phyloP scores from a whole-genome alignment of 2,113 vertebrate species.

The Nesoenas mayeri region DNA sequence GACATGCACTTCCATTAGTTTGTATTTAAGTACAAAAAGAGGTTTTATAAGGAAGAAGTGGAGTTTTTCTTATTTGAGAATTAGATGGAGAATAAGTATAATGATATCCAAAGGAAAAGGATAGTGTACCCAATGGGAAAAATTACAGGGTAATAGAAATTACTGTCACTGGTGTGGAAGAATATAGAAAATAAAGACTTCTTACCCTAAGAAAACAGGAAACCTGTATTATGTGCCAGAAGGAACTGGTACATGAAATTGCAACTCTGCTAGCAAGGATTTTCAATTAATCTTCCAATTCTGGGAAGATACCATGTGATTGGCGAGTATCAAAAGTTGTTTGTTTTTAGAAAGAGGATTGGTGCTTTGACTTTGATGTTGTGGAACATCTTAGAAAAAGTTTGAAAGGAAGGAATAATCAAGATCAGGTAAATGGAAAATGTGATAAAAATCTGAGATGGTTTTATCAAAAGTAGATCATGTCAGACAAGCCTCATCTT shows the following conservation, averaged over 20 bases:
- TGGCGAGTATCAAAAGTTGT: not conserved
- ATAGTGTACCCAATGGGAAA: not conserved
- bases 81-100: not conserved
- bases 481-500: not conserved
- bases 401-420: not conserved
- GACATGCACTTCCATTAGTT: not conserved
- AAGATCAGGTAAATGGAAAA: not conserved
- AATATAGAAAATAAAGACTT: not conserved
- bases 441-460: not conserved
- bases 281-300: not conserved
- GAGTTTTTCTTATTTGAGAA: not conserved
- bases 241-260: not conserved
- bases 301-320: not conserved
- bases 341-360: not conserved
- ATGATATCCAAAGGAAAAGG: not conserved
- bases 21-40: not conserved
- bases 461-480: not conserved
- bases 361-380: not conserved
- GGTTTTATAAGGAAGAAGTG: not conserved
- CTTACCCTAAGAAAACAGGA: not conserved
- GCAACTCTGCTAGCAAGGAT: not conserved
- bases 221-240: not conserved
- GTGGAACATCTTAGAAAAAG: not conserved
- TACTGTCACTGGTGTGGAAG: not conserved
- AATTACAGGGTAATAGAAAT: not conserved